Percentiles rank a stretch among this genome's conserved stretches.
These are phyloP conservation scores for Parelbella ahira DNA, from an alignment of 2,888 invertebrate genomes.

Conservation along the genomic window DNA sequence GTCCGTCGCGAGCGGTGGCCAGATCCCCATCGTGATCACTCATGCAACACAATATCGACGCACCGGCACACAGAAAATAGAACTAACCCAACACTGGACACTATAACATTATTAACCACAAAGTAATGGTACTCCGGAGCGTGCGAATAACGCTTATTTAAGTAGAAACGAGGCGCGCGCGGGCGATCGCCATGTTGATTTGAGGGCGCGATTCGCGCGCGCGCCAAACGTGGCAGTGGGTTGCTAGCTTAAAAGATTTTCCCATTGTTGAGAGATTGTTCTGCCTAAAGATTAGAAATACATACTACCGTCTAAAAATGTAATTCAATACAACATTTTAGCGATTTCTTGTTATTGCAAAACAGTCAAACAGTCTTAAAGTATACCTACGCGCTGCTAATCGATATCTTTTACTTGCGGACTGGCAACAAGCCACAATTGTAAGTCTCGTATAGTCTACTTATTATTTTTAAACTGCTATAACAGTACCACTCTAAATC, in stretches of 20 bases:
- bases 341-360: too few species aligned
- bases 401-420: too few species aligned
- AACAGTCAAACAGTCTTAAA: too few species aligned
- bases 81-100: slow-evolving; percentile 43
- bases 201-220: slow-evolving; percentile 69
- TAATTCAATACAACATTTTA: too few species aligned
- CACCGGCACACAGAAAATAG: slow-evolving; percentile 64
- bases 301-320: too few species aligned
- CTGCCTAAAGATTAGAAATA: too few species aligned
- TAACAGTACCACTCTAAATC: too few species aligned
- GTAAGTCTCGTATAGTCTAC: too few species aligned
- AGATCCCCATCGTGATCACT: slow-evolving; percentile 66
- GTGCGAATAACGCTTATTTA: slow-evolving; percentile 41
- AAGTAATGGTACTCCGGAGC: slow-evolving; percentile 34
- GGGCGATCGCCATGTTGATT: slow-evolving; percentile 69
- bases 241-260: slow-evolving; percentile 32
- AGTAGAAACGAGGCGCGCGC: slow-evolving; percentile 59
- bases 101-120: slow-evolving; percentile 30
- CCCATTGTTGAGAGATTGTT: too few species aligned
- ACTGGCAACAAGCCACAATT: too few species aligned
- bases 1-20: slow-evolving; percentile 58
- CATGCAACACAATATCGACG: slow-evolving; percentile 66
- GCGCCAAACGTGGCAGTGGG: slow-evolving; percentile 53
- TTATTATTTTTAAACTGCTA: too few species aligned
- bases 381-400: too few species aligned